Evolutionary conservation across 2,888 invertebrate species (phyloP).

Genomic region (Congeria kusceri): DNA sequence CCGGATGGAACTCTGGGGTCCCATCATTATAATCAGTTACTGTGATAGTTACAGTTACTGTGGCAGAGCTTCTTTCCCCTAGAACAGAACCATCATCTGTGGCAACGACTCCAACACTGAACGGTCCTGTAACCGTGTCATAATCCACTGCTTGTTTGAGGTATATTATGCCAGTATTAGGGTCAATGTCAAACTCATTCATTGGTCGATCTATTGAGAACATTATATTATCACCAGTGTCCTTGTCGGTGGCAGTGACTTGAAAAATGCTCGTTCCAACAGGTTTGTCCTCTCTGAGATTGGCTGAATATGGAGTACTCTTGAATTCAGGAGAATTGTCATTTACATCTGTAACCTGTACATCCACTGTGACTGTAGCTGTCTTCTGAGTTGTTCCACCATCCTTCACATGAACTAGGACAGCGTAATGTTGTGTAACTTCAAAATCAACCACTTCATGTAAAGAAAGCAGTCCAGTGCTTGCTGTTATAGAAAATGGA

Average conservation of each 20-base stretch:
- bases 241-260: slow-evolving; percentile 71
- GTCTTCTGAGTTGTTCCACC: slow-evolving; percentile 60
- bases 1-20: slow-evolving; percentile 75
- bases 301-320: slow-evolving; percentile 55
- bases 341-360: slow-evolving; percentile 74
- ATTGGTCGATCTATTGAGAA: slow-evolving; percentile 61
- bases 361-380: slow-evolving; percentile 66
- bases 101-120: slow-evolving; percentile 58
- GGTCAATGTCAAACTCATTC: slow-evolving; percentile 65
- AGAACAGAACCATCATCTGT: slow-evolving; percentile 60
- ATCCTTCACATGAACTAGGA: slow-evolving; percentile 72
- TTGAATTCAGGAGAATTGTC: slow-evolving; percentile 74
- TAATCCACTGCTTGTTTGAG: slow-evolving; percentile 59
- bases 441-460: slow-evolving; percentile 73
- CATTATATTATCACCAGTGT: slow-evolving; percentile 63
- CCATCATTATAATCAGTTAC: slow-evolving; percentile 78
- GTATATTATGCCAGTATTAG: slow-evolving; percentile 57
- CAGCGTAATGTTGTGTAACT: slow-evolving; percentile 45
- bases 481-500: slow-evolving; percentile 36
- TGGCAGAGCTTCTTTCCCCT: slow-evolving; percentile 49
- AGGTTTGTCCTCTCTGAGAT: slow-evolving; percentile 61
- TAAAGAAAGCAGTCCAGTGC: slow-evolving; percentile 65
- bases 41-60: slow-evolving; percentile 71
- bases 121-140: slow-evolving; percentile 48
- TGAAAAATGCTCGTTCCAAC: slow-evolving; percentile 59